Evolutionary conservation across 2,888 invertebrate genomes (phyloP), one percentile per base, ranked within the genome.

Genomic region (Dromius quadrimaculatus): DNA sequence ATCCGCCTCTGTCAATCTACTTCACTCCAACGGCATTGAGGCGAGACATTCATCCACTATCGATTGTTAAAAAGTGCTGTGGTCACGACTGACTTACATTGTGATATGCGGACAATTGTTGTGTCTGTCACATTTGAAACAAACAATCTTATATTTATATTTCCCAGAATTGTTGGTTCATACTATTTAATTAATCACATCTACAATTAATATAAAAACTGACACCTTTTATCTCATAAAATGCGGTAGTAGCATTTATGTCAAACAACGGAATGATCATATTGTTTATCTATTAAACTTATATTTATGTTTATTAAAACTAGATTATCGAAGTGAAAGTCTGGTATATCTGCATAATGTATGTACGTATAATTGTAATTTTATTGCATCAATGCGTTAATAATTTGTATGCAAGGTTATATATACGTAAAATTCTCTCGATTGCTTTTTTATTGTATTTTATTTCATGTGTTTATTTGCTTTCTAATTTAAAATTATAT

Each of bases 61-160:
- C 50, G 50, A 28, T 54, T 54, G 50, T 54, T 54, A 54, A 54
- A 54, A 54, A 54, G 50, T 28, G 50, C 50, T 54, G 13, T 28
- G 28, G 28, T 54, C 50, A 54, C 50, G 28, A 28, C 28, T 54
- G 50, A 54, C 50, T 54, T 54, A 15, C 13, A 54, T 54, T 23
- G 11, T 54, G 50, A 54, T 54, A 23, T 9, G 28, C 50, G 28
- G 15, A 54, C 50, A 54, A 54, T 54, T 28, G 50, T 13, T 54
- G 50, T 54, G 50, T 28, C 50, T 54, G 50, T 54, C 50, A 54
- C 50, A 28, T 47, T 23, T 47, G 15, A 47, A 47, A 47, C 47
- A 47, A 54, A 54, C 50, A 28, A 54, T 54, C 50, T 13, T 23
- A 9, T 54, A 54, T 54, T 54, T 54, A 54, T 23, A 54, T 54